Conservation (phyloP, 2,888 invertebrate species). For the Athetis lepigone region DNA sequence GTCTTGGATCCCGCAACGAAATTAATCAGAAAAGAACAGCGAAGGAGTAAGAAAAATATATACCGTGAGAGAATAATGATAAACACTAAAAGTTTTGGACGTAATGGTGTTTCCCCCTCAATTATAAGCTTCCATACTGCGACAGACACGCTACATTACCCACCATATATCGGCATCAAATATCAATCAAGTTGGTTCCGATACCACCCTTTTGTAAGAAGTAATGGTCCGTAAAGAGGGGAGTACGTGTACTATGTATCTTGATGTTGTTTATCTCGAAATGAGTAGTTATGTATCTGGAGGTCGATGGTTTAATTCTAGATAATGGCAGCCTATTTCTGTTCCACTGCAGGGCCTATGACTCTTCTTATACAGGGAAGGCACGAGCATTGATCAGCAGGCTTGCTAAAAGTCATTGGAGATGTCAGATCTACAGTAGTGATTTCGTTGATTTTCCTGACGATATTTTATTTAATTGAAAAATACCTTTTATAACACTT, state of each 20-base stretch:
- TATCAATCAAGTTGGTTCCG: slow-evolving; percentile 71
- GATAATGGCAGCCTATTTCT: no score
- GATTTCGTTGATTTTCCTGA: no score
- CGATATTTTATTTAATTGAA: no score
- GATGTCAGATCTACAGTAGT: no score
- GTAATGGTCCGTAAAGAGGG: slow-evolving; percentile 67
- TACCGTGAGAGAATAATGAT: slow-evolving; percentile 44
- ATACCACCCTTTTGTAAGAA: slow-evolving; percentile 62
- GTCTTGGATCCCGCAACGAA: no score
- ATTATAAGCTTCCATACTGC: slow-evolving; percentile 52
- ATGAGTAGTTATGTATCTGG: background rate
- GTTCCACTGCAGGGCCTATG: no score
- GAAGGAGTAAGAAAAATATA: background rate
- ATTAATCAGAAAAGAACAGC: no score
- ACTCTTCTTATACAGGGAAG: no score
- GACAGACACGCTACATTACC: slow-evolving; percentile 70
- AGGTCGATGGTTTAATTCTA: no score
- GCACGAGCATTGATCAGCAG: no score
- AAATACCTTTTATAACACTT: no score
- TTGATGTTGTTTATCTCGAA: slow-evolving; percentile 14
- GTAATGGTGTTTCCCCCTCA: slow-evolving; percentile 42
- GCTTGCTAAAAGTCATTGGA: no score
- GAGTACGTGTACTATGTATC: slow-evolving; percentile 15
- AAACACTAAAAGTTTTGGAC: slow-evolving; percentile 38
- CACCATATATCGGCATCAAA: slow-evolving; percentile 68